Evolutionary conservation across 2,113 vertebrate genomes (phyloP).

Genomic region (Oenanthe oenanthe): DNA sequence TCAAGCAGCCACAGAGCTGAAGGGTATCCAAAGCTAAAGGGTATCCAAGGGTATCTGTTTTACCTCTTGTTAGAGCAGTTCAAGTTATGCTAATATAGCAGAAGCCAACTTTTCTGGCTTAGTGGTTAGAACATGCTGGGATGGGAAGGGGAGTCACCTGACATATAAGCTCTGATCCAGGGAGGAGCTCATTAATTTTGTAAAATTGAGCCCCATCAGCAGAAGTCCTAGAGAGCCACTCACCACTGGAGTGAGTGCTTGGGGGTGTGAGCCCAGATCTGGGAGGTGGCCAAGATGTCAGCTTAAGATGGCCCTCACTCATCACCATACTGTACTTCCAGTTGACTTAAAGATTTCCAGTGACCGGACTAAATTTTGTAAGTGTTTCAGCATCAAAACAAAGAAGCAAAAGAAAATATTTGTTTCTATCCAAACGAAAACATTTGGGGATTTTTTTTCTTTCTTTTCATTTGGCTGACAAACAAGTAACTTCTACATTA

Average conservation of each 20-base stretch:
- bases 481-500: background rate
- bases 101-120: background rate
- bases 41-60: background rate
- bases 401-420: background rate
- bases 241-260: background rate
- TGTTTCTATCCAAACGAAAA: background rate
- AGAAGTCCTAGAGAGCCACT: background rate
- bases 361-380: background rate
- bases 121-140: background rate
- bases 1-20: background rate
- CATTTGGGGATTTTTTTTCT: background rate
- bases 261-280: background rate
- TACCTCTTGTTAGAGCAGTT: background rate
- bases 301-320: background rate
- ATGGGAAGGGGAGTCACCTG: background rate
- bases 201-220: background rate
- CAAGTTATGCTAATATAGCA: background rate
- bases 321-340: background rate
- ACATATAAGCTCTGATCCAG: background rate
- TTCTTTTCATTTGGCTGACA: background rate
- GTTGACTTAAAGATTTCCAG: background rate
- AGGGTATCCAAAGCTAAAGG: background rate
- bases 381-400: constrained; percentile 1
- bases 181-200: background rate
- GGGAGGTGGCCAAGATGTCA: background rate